phyloP scores from a whole-genome alignment of 2,797 vertebrate species.

The Sciaenops ocellatus region DNA sequence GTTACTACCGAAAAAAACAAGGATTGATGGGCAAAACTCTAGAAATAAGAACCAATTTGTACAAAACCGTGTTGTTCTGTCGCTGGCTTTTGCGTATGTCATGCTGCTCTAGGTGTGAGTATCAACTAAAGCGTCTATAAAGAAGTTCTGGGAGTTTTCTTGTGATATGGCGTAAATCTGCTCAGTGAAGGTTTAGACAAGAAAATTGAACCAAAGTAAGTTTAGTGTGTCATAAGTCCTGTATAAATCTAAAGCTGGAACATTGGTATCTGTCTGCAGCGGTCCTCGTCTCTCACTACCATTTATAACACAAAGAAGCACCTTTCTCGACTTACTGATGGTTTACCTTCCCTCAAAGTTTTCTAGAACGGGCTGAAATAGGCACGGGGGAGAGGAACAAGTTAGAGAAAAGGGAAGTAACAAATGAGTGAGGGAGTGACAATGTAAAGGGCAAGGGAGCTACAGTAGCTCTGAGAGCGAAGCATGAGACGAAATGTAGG shows the following conservation, averaged over 20 bases:
- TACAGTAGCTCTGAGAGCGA: conserved; percentile 14
- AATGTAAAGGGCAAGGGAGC: conserved; percentile 6
- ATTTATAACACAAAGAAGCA: conserved; percentile 1
- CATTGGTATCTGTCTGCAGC: background rate
- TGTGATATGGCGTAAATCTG: background rate
- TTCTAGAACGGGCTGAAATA: conserved; percentile 19
- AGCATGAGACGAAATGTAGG: conserved; percentile 3
- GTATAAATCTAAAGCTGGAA: background rate
- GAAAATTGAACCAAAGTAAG: background rate
- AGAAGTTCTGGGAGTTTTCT: background rate
- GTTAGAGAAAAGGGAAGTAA: conserved; percentile 15
- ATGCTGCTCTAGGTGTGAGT: background rate
- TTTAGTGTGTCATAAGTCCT: background rate
- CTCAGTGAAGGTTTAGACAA: background rate
- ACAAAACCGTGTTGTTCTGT: background rate
- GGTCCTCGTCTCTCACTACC: background rate
- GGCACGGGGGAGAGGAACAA: conserved; percentile 25
- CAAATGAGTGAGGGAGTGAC: conserved; percentile 22
- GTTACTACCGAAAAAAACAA: background rate
- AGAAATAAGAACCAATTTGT: background rate
- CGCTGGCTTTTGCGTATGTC: too few relatives aligned
- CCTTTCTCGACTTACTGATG: background rate
- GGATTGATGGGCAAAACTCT: background rate
- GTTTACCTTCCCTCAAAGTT: conserved; percentile 3
- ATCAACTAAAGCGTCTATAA: background rate